Conservation (phyloP, 1,140 invertebrate species). For the Ostrea edulis region DNA sequence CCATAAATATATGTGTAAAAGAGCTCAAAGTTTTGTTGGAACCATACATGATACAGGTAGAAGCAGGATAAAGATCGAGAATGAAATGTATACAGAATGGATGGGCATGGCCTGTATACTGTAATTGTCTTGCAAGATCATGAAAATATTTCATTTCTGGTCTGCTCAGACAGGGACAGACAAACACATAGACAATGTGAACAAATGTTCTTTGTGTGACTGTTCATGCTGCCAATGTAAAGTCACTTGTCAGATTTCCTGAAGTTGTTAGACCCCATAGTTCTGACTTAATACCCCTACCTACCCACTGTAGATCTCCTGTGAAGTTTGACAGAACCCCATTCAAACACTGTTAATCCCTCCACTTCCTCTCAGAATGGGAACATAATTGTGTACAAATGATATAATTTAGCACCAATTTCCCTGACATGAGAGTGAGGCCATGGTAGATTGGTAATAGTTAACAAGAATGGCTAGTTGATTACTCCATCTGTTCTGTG, state of each 20-base stretch:
- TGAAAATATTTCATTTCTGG: no score
- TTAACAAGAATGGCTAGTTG: slow-evolving; percentile 33
- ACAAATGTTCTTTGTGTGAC: no score
- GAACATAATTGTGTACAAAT: slow-evolving; percentile 34
- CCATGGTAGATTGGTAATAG: slow-evolving; percentile 9
- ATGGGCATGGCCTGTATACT: no score
- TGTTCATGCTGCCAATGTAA: background rate
- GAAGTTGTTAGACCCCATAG: background rate
- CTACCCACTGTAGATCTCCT: background rate
- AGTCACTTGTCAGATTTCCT: background rate
- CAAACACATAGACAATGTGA: no score
- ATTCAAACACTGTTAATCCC: background rate
- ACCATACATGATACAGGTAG: background rate
- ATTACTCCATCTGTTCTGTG: slow-evolving; percentile 24
- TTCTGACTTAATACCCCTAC: background rate
- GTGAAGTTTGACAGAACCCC: background rate
- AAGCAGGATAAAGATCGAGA: background rate
- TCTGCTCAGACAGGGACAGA: no score
- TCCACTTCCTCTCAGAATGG: background rate
- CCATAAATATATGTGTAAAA: background rate
- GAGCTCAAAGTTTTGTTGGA: slow-evolving; percentile 1
- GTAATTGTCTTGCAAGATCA: no score
- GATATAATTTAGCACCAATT: slow-evolving; percentile 35
- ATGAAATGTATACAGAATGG: no score
- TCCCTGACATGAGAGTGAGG: background rate